Percentiles rank a stretch among this genome's conserved stretches.
phyloP scores from a whole-genome alignment of 2,113 vertebrate species.

The Crotalus tigris region DNA sequence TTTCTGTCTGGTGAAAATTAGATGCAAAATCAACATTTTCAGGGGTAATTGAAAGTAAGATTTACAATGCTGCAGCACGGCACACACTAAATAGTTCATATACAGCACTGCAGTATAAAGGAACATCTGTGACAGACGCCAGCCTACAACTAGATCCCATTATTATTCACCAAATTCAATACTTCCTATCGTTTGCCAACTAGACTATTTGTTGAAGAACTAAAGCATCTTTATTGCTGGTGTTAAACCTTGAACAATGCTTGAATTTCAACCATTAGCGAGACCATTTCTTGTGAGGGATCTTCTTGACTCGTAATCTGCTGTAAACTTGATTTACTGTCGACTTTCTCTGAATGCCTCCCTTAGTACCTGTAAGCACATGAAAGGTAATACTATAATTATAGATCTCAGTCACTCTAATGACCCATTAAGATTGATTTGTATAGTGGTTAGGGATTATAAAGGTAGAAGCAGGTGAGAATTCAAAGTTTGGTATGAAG shows the following conservation, averaged over 20 bases:
- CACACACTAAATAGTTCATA: background rate
- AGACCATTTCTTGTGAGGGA: conserved; percentile 54
- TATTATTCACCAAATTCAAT: conserved; percentile 28
- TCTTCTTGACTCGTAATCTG: conserved; percentile 58
- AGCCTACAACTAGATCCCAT: background rate
- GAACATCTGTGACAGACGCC: conserved; percentile 8
- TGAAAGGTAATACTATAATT: conserved; percentile 77
- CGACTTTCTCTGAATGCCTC: conserved; percentile 56
- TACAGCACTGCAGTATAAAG: background rate
- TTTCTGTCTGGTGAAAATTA: background rate
- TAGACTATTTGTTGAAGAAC: background rate
- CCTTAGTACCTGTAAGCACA: conserved; percentile 47
- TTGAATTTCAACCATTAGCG: conserved; percentile 27
- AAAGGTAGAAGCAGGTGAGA: conserved; percentile 73
- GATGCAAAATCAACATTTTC: background rate
- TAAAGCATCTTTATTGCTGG: background rate
- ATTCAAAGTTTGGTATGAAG: conserved; percentile 48
- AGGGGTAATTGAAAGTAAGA: background rate
- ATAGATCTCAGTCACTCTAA: conserved; percentile 69
- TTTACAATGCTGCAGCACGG: background rate
- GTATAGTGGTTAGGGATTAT: conserved; percentile 62
- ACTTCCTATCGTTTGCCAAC: conserved; percentile 18
- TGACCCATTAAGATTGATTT: conserved; percentile 72
- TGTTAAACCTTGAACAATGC: conserved; percentile 31
- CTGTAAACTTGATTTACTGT: conserved; percentile 60